Conservation (phyloP, 2,113 vertebrate species). For the Chaetorhynchus papuensis region DNA sequence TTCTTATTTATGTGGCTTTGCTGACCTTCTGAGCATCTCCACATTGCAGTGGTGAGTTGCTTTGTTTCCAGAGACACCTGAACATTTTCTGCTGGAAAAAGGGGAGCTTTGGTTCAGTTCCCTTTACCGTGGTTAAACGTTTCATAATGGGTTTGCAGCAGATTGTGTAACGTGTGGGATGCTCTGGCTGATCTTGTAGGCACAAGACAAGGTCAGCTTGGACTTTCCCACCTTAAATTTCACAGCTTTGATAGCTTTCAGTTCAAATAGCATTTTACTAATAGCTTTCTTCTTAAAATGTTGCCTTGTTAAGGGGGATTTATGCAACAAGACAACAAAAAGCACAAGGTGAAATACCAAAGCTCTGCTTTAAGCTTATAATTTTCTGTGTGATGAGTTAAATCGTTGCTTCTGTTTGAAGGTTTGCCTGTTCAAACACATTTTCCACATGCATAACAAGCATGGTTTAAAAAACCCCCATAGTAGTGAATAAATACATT, state of each 20-base stretch:
- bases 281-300: neutral
- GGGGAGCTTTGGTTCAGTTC: neutral
- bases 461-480: neutral
- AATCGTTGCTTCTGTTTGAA: neutral
- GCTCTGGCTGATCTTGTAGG: neutral
- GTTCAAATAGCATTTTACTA: neutral
- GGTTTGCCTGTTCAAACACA: neutral
- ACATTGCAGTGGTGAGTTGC: rapidly evolving
- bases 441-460: neutral
- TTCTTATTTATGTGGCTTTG: neutral
- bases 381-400: neutral
- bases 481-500: neutral
- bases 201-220: neutral
- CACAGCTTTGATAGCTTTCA: neutral
- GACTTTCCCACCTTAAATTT: neutral
- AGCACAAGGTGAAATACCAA: neutral
- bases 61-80: neutral
- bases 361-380: neutral
- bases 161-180: rapidly evolving
- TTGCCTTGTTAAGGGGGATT: neutral
- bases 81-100: neutral
- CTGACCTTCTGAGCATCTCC: neutral
- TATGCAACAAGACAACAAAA: neutral
- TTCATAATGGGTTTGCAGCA: neutral
- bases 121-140: neutral